Conservation (phyloP, 2,888 invertebrate species). For the Myopa tessellatipennis region DNA sequence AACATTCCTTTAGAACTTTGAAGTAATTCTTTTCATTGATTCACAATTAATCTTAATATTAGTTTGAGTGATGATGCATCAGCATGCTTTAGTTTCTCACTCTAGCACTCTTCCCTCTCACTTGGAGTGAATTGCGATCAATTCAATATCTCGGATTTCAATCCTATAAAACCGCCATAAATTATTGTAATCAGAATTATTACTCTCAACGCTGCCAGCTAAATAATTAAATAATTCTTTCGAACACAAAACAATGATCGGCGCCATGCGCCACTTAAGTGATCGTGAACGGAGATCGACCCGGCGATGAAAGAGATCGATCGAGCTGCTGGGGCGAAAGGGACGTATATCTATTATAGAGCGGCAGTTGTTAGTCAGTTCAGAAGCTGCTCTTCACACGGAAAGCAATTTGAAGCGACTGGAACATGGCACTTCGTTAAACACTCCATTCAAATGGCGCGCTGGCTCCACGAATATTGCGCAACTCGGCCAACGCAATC, state of each 20-base stretch:
- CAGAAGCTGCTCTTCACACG: not conserved
- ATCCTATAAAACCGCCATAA: not conserved
- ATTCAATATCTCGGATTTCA: not conserved
- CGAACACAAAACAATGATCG: not conserved
- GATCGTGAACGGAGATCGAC: not conserved
- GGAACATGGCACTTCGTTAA: not conserved
- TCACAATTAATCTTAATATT: too few relatives aligned
- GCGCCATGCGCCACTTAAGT: not conserved
- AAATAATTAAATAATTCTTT: slow-evolving; percentile 13
- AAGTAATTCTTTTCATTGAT: too few relatives aligned
- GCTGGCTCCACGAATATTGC: not conserved
- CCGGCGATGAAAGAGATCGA: not conserved
- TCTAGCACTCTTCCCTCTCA: too few relatives aligned
- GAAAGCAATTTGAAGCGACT: not conserved
- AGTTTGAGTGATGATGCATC: too few relatives aligned
- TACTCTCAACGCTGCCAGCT: not conserved
- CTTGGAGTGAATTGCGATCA: too few relatives aligned
- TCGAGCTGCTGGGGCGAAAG: not conserved
- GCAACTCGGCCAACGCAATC: not conserved
- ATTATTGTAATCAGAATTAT: not conserved
- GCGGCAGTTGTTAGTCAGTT: not conserved
- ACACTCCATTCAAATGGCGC: not conserved
- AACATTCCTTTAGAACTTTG: too few relatives aligned
- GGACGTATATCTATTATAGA: not conserved
- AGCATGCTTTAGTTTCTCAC: too few relatives aligned